Conservation (phyloP, 2,797 vertebrate species). For the Enteromius trimaculatus region DNA sequence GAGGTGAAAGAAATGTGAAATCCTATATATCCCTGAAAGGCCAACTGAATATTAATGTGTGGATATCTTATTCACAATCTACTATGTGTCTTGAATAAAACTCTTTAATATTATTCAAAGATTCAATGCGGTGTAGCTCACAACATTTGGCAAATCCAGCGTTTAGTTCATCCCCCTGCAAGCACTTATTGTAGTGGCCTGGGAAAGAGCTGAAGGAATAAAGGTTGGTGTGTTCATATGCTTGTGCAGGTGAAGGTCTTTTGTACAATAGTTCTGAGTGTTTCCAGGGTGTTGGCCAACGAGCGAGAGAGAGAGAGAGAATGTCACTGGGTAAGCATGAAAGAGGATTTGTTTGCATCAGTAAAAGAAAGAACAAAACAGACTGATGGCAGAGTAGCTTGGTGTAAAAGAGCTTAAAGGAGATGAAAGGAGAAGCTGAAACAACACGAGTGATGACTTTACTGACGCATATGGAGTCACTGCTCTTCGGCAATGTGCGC, state of each 20-base stretch:
- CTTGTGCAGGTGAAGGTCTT: constrained; percentile 25
- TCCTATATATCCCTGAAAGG: background rate
- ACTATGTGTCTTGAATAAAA: background rate
- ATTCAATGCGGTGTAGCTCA: background rate
- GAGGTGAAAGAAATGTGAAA: background rate
- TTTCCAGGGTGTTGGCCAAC: constrained; percentile 35
- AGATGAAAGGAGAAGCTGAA: constrained; percentile 20
- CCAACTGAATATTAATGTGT: background rate
- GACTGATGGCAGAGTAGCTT: constrained; percentile 8
- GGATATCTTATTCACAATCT: constrained; percentile 49
- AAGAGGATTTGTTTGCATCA: constrained; percentile 31
- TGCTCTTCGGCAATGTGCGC: background rate
- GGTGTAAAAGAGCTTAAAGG: constrained; percentile 2
- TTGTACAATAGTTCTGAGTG: constrained; percentile 17
- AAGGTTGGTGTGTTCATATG: constrained; percentile 26
- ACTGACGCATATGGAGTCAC: background rate
- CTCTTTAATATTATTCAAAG: constrained; percentile 16
- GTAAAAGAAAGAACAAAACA: background rate
- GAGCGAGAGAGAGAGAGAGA: background rate
- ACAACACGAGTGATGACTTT: background rate
- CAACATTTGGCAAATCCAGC: background rate
- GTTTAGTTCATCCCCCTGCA: constrained; percentile 2
- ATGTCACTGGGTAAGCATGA: constrained; percentile 24
- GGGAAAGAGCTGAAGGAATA: constrained; percentile 41
- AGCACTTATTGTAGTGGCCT: constrained; percentile 6